Percentiles rank a stretch among this genome's conserved stretches.
These are phyloP conservation scores for Chloroclysta siterata DNA, from an alignment of 2,888 invertebrate genomes.

Conservation along the genomic window DNA sequence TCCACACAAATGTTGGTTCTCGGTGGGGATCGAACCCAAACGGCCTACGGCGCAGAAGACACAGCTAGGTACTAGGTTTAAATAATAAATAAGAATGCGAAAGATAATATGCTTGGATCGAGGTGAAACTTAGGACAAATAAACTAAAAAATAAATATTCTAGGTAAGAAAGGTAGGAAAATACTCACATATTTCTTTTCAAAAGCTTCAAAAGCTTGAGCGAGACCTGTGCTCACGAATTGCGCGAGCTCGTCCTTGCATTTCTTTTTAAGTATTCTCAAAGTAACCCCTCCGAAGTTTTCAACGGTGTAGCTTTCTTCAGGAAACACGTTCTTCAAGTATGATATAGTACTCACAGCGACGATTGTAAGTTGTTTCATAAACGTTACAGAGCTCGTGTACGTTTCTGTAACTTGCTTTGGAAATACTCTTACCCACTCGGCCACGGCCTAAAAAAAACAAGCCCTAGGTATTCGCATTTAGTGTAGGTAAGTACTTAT, in stretches of 20 bases:
- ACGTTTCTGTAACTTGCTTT: slow-evolving; percentile 63
- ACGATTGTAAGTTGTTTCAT: slow-evolving; percentile 73
- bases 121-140: too few species aligned
- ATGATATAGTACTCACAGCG: slow-evolving; percentile 68
- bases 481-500: too few species aligned
- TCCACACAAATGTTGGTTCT: too few species aligned
- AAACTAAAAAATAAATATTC: too few species aligned
- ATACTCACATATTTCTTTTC: slow-evolving; percentile 75
- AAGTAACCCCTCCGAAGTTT: slow-evolving; percentile 58
- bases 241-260: slow-evolving; percentile 67
- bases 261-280: slow-evolving; percentile 64
- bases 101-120: too few species aligned
- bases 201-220: slow-evolving; percentile 72
- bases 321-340: slow-evolving; percentile 63
- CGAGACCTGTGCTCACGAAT: slow-evolving; percentile 64
- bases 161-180: slow-evolving; percentile 10
- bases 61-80: too few species aligned
- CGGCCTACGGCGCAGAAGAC: too few species aligned
- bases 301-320: slow-evolving; percentile 63
- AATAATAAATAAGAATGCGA: too few species aligned
- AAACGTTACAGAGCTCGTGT: slow-evolving; percentile 69
- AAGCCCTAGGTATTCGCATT: too few species aligned
- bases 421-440: slow-evolving; percentile 71
- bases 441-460: slow-evolving; percentile 51
- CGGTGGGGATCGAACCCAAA: too few species aligned